Evolutionary conservation across 2,888 invertebrate species (phyloP), one percentile per base, ranked within the genome.

Genomic region (Xestia xanthographa): DNA sequence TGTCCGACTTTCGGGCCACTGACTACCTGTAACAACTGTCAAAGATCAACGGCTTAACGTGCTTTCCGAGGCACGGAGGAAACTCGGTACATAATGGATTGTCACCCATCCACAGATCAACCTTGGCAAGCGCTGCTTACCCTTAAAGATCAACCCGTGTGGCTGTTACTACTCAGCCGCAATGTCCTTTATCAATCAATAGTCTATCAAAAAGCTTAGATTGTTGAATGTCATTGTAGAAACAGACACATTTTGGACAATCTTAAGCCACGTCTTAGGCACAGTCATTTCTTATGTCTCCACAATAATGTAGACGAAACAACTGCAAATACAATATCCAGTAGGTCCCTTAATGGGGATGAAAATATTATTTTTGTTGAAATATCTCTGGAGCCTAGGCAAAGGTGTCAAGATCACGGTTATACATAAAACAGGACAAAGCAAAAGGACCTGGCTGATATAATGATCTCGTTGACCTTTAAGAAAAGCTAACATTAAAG

Each of bases 381-480:
- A 56, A 26, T 56, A 26, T n/a, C n/a, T n/a, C n/a, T 26, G 12
- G n/a, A 34, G 34, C 34, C 58, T 34, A 60, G 34, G 5, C 5
- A 63, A 43, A 63, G n/a, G n/a, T 43, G 17, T 41, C n/a, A 26
- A 26, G n/a, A n/a, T 43, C 20, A 53, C 6, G 5, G 1, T n/a
- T 66, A n/a, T n/a, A 43, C 60, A 60, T 20, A 29, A 29, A 41
- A 76, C 17, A 66, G 53, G 3, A 53, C 11, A 26, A 5, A 41
- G 14, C 2, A 22, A 50, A 50, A 66, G 17, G 2, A 22, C 3
- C 20, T 58, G 11, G 34, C 34, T 22, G 9, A 43, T 14, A 14
- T 48, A 81, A 69, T 43, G 50, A 65, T 45, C 34, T 71, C 20
- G 26, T 67, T 82, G 62, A 70, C 82, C 58, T 71, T 82, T 50